These are phyloP conservation scores for Tretioscincus oriximinensis DNA, from an alignment of 2,113 vertebrate species.

Conservation along the genomic window DNA sequence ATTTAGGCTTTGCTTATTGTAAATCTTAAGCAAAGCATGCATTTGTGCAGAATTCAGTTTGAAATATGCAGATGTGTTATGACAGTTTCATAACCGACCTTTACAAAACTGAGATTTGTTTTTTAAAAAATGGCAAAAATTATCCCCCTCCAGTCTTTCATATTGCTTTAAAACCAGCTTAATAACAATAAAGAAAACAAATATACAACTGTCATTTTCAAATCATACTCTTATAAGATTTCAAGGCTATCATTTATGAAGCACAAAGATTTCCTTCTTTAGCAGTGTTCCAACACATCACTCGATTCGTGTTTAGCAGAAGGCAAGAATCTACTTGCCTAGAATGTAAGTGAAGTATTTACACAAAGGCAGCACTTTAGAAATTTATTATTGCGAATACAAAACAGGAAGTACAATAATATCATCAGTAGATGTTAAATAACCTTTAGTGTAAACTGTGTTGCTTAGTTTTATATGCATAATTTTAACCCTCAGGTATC, in stretches of 20 bases:
- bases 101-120: background rate
- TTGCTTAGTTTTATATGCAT: slow-evolving; percentile 55
- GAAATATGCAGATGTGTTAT: background rate
- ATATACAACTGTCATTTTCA: slow-evolving; percentile 60
- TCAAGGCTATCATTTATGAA: slow-evolving; percentile 70
- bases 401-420: slow-evolving; percentile 76
- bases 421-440: slow-evolving; percentile 64
- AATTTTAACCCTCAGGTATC: slow-evolving; percentile 58
- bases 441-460: slow-evolving; percentile 66
- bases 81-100: slow-evolving; percentile 15
- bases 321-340: slow-evolving; percentile 90
- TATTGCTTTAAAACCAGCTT: slow-evolving; percentile 17
- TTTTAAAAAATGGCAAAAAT: slow-evolving; percentile 14
- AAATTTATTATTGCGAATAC: slow-evolving; percentile 71
- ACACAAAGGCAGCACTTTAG: slow-evolving; percentile 86
- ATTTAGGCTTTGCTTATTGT: no score
- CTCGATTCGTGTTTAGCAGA: slow-evolving; percentile 78
- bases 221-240: slow-evolving; percentile 67
- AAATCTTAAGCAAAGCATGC: no score
- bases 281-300: slow-evolving; percentile 84
- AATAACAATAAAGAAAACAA: slow-evolving; percentile 59
- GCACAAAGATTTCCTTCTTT: slow-evolving; percentile 87
- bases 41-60: background rate
- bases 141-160: slow-evolving; percentile 5
- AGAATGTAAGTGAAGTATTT: slow-evolving; percentile 84